Conservation (phyloP, 2,113 vertebrate genomes). For the Nerophis lumbriciformis region DNA sequence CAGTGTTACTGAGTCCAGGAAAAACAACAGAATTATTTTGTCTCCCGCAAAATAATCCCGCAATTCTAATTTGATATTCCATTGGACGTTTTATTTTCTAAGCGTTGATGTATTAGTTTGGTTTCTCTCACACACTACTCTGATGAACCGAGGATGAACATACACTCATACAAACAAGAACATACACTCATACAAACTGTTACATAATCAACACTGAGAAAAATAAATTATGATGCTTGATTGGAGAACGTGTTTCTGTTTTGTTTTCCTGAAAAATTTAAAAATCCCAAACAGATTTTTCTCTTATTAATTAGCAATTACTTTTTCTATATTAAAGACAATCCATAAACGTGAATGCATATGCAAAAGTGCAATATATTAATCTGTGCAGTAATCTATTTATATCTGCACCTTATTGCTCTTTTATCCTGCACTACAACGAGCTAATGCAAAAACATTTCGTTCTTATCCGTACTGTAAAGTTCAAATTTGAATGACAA, state of each 20-base stretch:
- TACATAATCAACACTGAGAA: slow-evolving; percentile 79
- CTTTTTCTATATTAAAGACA: too few species aligned
- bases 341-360: too few species aligned
- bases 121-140: slow-evolving; percentile 55
- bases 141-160: slow-evolving; percentile 42
- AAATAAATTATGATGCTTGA: slow-evolving; percentile 88
- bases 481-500: too few species aligned
- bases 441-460: too few species aligned
- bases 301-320: too few species aligned
- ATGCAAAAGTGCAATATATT: too few species aligned
- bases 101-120: slow-evolving; percentile 74
- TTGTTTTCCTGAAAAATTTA: not conserved
- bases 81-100: slow-evolving; percentile 54
- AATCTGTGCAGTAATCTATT: too few species aligned
- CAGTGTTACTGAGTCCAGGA: slow-evolving; percentile 65
- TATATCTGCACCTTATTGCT: too few species aligned
- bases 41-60: slow-evolving; percentile 80
- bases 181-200: slow-evolving; percentile 59
- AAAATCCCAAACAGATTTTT: too few species aligned
- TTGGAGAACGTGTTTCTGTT: not conserved
- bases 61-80: slow-evolving; percentile 64
- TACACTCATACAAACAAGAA: slow-evolving; percentile 7
- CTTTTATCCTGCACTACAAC: too few species aligned
- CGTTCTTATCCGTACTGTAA: too few species aligned
- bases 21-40: slow-evolving; percentile 71